Percentiles rank a stretch among this genome's conserved stretches.
phyloP scores from a whole-genome alignment of 2,113 vertebrate species.

The Seriola quinqueradiata region DNA sequence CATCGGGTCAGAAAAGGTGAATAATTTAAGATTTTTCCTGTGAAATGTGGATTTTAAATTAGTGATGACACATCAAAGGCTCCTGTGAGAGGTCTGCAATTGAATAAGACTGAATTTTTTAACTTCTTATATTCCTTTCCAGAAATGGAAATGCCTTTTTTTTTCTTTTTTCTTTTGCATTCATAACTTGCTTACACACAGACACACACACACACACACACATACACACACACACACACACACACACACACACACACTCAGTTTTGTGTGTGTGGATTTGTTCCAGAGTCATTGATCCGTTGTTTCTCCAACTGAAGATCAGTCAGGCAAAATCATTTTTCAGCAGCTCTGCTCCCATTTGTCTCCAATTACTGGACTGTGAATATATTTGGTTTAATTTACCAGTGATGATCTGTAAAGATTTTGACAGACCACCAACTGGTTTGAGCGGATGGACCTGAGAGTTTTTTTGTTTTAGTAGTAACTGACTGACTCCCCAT shows the following conservation, averaged over 20 bases:
- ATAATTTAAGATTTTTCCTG: constrained; percentile 33
- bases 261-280: constrained; percentile 6
- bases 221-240: too few species aligned
- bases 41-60: constrained; percentile 51
- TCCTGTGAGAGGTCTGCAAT: constrained; percentile 11
- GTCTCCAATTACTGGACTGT: constrained; percentile 7
- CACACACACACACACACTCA: too few species aligned
- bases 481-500: background rate
- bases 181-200: background rate
- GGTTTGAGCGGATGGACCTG: background rate
- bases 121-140: background rate
- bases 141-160: background rate
- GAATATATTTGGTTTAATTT: constrained; percentile 1
- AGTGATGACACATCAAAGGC: constrained; percentile 41
- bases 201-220: background rate
- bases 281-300: constrained; percentile 27
- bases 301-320: constrained; percentile 13
- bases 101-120: constrained; percentile 1
- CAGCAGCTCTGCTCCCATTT: constrained; percentile 17
- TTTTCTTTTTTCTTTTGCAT: background rate
- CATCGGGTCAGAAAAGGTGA: constrained; percentile 31
- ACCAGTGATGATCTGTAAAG: background rate
- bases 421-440: background rate
- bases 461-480: background rate
- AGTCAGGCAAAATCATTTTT: constrained; percentile 26